Conservation (phyloP, 37 sponge, comb jelly and placozoan genomes). For the Eunapius fragilis region DNA sequence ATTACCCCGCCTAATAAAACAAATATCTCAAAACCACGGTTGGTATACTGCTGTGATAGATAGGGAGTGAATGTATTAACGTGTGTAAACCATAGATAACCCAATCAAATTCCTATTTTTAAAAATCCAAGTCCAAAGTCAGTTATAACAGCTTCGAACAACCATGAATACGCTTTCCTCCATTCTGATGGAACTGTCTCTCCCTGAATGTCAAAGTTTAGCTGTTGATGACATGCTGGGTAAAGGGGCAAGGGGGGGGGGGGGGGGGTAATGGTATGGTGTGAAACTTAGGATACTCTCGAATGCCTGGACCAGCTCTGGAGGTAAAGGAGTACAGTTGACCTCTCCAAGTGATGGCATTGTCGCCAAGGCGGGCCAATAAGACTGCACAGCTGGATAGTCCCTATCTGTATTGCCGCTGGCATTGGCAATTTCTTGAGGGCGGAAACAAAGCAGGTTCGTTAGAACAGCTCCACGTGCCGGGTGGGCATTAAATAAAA, state of each 20-base stretch:
- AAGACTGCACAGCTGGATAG: constrained; percentile 77
- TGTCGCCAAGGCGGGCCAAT: constrained; percentile 54
- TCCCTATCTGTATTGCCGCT: constrained; percentile 76
- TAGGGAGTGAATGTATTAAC: too few species aligned
- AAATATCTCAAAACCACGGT: too few species aligned
- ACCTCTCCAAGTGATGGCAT: constrained; percentile 73
- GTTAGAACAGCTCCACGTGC: not conserved
- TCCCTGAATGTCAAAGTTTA: not conserved
- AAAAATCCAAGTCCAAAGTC: too few species aligned
- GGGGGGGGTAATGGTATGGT: too few species aligned
- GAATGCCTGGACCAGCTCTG: constrained; percentile 93
- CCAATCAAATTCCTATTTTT: too few species aligned
- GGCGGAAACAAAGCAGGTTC: not conserved
- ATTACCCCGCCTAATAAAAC: too few species aligned
- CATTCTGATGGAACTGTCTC: not conserved
- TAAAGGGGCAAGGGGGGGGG: not conserved
- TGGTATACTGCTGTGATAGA: too few species aligned
- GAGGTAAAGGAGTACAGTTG: constrained; percentile 83
- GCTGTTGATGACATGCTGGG: not conserved
- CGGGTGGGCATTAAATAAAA: constrained; percentile 8
- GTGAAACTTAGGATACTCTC: constrained; percentile 70
- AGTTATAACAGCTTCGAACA: not conserved
- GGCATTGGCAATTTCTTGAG: constrained; percentile 48
- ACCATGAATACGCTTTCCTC: too few species aligned
- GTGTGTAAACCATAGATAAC: too few species aligned